These are phyloP conservation scores for Pardosa pseudoannulata DNA, from an alignment of 2,888 invertebrate species.

Conservation along the genomic window DNA sequence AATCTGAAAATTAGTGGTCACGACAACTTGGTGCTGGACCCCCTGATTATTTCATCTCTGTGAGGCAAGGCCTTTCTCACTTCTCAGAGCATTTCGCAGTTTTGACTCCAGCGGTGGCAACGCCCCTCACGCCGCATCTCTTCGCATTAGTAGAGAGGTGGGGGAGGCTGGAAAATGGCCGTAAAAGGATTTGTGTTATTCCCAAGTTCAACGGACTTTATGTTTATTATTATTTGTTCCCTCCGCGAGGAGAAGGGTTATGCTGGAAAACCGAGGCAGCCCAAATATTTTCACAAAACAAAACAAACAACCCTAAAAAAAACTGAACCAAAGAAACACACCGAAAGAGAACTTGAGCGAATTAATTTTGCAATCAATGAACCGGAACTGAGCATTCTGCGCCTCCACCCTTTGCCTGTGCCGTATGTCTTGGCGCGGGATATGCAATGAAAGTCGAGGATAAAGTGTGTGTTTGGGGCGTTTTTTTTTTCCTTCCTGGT, in stretches of 20 bases:
- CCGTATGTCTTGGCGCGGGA: background rate
- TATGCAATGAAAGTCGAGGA: background rate
- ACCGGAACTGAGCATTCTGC: slow-evolving; percentile 4
- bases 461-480: background rate
- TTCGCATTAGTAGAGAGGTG: background rate
- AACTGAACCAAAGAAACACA: background rate
- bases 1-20: background rate
- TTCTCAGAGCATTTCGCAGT: background rate
- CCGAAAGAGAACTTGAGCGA: slow-evolving; percentile 7
- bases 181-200: slow-evolving; percentile 11
- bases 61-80: too few relatives aligned
- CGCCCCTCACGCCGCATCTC: background rate
- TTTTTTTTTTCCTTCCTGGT: background rate
- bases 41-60: slow-evolving; percentile 10
- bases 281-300: background rate
- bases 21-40: background rate
- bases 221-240: slow-evolving; percentile 4
- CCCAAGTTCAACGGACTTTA: slow-evolving; percentile 6
- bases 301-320: background rate
- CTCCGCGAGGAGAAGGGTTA: background rate
- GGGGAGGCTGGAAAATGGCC: background rate
- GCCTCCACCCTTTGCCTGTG: slow-evolving; percentile 13
- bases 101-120: slow-evolving; percentile 8
- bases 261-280: background rate
- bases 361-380: slow-evolving; percentile 17